Evolutionary conservation across 2,797 vertebrate genomes (phyloP).

Genomic region (Lacerta viridis): DNA sequence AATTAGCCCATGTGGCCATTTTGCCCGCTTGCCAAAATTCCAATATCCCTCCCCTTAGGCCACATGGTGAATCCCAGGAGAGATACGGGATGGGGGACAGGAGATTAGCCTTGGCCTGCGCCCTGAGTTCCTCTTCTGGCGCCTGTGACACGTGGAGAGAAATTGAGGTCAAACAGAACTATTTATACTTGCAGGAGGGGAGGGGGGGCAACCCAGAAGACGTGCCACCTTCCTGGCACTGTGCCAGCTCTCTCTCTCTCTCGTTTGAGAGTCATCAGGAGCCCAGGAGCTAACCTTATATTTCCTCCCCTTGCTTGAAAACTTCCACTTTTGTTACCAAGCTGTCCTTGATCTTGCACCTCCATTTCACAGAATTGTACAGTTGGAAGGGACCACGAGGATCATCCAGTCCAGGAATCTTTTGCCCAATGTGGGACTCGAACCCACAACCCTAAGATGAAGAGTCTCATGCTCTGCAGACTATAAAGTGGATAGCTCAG

Average conservation of each 20-base stretch:
- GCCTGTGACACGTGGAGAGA: background rate
- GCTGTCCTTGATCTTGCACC: background rate
- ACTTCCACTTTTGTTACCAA: too few relatives aligned
- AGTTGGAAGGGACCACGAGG: too few relatives aligned
- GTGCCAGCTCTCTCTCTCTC: background rate
- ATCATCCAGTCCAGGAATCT: too few relatives aligned
- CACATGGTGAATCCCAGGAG: background rate
- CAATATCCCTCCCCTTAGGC: background rate
- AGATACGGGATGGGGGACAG: background rate
- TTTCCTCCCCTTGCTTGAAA: too few relatives aligned
- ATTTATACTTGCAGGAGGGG: slow-evolving; percentile 19
- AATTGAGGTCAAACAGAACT: slow-evolving; percentile 34
- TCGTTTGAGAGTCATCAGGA: background rate
- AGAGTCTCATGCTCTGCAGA: too few relatives aligned
- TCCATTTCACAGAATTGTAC: too few relatives aligned
- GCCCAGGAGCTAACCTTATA: background rate
- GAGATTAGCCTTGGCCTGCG: background rate
- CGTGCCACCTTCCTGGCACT: background rate
- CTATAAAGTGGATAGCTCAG: too few relatives aligned
- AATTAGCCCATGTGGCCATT: too few relatives aligned
- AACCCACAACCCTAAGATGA: too few relatives aligned
- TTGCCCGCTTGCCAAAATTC: too few relatives aligned
- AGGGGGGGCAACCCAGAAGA: background rate
- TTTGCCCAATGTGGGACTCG: too few relatives aligned
- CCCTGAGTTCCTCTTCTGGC: background rate